These are phyloP conservation scores for Clepsis dumicolana DNA, from an alignment of 2,888 invertebrate genomes.

Conservation along the genomic window DNA sequence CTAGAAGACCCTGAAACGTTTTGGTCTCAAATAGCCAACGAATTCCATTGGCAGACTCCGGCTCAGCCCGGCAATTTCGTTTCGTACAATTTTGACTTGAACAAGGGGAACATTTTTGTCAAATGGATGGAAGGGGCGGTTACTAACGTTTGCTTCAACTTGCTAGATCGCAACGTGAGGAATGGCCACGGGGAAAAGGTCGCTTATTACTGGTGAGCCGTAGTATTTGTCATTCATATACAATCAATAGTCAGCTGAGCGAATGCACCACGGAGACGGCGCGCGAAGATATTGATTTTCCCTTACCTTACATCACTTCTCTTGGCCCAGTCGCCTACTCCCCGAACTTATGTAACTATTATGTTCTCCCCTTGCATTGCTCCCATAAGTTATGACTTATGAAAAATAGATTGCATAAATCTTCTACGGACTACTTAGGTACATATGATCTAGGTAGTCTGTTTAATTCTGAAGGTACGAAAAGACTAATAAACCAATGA, in stretches of 20 bases:
- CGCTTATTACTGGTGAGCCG: slow-evolving; percentile 97
- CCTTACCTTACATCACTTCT: slow-evolving; percentile 43
- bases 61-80: slow-evolving; percentile 91
- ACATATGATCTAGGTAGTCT: no score
- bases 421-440: no score
- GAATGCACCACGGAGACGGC: slow-evolving; percentile 70
- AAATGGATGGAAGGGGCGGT: slow-evolving; percentile 98
- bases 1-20: slow-evolving; percentile 95
- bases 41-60: slow-evolving; percentile 96
- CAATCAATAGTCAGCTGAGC: slow-evolving; percentile 78
- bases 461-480: background rate
- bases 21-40: slow-evolving; percentile 97
- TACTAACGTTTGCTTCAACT: slow-evolving; percentile 98
- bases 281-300: slow-evolving; percentile 80
- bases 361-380: background rate
- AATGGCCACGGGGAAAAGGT: slow-evolving; percentile 95
- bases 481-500: background rate
- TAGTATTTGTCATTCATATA: slow-evolving; percentile 50
- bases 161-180: slow-evolving; percentile 96
- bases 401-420: background rate
- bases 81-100: slow-evolving; percentile 96
- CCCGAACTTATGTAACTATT: slow-evolving; percentile 34
- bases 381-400: background rate
- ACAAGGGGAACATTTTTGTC: slow-evolving; percentile 95
- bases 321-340: slow-evolving; percentile 34